phyloP scores from a whole-genome alignment of 2,888 invertebrate genomes.

The Rotaria socialis region DNA sequence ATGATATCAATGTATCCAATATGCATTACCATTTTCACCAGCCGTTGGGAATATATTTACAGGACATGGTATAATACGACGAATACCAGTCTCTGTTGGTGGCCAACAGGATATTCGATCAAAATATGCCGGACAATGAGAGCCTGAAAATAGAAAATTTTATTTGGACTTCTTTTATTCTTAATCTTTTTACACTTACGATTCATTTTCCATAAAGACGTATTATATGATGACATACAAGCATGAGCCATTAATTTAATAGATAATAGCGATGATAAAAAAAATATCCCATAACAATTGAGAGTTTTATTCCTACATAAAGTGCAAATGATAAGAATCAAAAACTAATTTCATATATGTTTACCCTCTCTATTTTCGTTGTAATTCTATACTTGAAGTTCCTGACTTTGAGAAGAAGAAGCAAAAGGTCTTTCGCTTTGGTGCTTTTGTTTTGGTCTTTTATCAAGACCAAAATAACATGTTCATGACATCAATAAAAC shows the following conservation, averaged over 20 bases:
- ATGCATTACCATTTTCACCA: not conserved
- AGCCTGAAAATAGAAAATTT: not conserved
- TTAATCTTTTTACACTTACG: not conserved
- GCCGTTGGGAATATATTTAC: not conserved
- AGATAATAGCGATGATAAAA: not conserved
- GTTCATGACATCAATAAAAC: no score
- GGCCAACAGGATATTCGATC: slow-evolving; percentile 32
- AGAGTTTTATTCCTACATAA: not conserved
- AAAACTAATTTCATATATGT: not conserved
- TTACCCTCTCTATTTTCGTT: not conserved
- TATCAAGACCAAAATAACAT: no score
- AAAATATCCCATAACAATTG: not conserved
- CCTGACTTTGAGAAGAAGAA: no score
- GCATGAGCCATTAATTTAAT: not conserved
- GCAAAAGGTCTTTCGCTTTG: no score
- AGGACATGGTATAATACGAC: not conserved
- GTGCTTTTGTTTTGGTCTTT: no score
- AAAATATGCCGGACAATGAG: not conserved
- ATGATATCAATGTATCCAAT: not conserved
- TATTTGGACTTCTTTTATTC: no score
- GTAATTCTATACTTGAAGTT: not conserved
- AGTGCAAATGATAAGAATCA: not conserved
- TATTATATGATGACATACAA: not conserved
- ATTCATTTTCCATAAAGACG: not conserved
- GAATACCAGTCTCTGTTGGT: slow-evolving; percentile 2